phyloP scores from a whole-genome alignment of 2,797 vertebrate genomes.

The Carcharodon carcharias region DNA sequence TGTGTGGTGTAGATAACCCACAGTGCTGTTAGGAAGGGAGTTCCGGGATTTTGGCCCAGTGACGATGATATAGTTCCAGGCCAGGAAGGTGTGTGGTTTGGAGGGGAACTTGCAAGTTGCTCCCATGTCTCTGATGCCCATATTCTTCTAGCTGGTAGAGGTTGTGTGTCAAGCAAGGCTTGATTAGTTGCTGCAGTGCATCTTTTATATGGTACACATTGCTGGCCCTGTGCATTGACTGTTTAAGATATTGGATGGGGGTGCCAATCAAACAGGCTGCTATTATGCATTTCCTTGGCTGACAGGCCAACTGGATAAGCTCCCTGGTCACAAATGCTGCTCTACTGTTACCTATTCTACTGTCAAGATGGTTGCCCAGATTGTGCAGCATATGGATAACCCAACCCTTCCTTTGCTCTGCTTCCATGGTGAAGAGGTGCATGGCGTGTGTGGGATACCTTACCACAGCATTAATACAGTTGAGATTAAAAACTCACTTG shows the following conservation, averaged over 20 bases:
- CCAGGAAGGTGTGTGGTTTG: too few relatives aligned
- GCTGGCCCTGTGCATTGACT: neutral
- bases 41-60: too few relatives aligned
- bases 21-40: too few relatives aligned
- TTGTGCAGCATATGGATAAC: too few relatives aligned
- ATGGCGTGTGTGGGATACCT: neutral
- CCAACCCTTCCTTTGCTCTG: neutral
- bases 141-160: too few relatives aligned
- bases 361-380: neutral
- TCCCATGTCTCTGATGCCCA: too few relatives aligned
- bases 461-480: neutral
- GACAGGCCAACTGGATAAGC: neutral
- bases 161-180: neutral
- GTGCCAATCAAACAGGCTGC: neutral
- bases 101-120: too few relatives aligned
- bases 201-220: neutral
- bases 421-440: neutral
- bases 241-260: neutral
- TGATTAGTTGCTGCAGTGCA: neutral
- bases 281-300: neutral
- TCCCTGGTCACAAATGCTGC: neutral
- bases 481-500: neutral
- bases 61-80: too few relatives aligned
- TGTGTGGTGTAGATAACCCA: too few relatives aligned
- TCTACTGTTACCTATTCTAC: neutral